Percentiles rank a stretch among this genome's conserved stretches.
phyloP scores from a whole-genome alignment of 2,888 invertebrate species.

The Dendrolimus houi region DNA sequence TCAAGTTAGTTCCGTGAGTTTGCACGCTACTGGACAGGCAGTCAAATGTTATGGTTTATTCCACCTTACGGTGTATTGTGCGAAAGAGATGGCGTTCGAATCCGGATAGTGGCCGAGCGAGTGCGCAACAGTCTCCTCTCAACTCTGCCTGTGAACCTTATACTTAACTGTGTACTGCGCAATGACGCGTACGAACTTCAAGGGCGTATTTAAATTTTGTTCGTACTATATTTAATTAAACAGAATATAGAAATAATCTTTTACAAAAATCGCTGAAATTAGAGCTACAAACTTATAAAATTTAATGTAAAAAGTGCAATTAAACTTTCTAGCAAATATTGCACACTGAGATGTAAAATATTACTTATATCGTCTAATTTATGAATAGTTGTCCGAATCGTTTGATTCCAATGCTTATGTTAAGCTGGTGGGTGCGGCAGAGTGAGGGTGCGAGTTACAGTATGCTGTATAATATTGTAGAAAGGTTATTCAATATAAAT shows the following conservation, averaged over 20 bases:
- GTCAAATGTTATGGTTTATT: too few species aligned
- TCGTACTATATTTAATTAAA: constrained; percentile 10
- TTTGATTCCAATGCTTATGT: constrained; percentile 3
- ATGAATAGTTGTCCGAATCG: constrained; percentile 6
- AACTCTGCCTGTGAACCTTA: too few species aligned
- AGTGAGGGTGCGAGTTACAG: constrained; percentile 39
- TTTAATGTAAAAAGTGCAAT: constrained; percentile 39
- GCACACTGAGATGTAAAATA: constrained; percentile 40
- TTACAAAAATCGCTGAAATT: constrained; percentile 1
- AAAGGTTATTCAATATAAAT: constrained; percentile 72
- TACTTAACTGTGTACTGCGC: too few species aligned
- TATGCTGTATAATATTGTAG: constrained; percentile 70
- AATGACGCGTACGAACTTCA: too few species aligned
- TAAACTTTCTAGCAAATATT: constrained; percentile 32
- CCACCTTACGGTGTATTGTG: too few species aligned
- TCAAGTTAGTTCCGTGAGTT: too few species aligned
- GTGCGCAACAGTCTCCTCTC: too few species aligned
- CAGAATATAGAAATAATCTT: constrained; percentile 12
- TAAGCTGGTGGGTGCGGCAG: constrained; percentile 8
- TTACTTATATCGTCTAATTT: constrained; percentile 16
- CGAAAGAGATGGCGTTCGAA: too few species aligned
- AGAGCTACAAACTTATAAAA: neutral
- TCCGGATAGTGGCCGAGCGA: too few species aligned
- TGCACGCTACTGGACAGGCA: too few species aligned
- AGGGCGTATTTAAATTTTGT: too few species aligned